Percentiles rank a stretch among this genome's conserved stretches.
Evolutionary conservation across 2,888 invertebrate species (phyloP).

Genomic region (Xylophagus ater): DNA sequence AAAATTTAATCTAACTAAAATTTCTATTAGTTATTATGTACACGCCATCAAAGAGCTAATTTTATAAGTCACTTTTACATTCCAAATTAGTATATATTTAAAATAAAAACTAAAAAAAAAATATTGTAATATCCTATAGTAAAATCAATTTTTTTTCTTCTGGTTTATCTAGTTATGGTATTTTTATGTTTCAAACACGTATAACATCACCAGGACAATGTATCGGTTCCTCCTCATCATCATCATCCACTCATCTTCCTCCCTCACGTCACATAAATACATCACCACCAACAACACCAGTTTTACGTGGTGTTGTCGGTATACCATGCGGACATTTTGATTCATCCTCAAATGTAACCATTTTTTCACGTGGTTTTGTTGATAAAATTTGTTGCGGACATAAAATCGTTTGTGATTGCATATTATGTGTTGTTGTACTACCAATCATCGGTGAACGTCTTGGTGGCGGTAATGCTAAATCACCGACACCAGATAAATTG

Average conservation of each 20-base stretch:
- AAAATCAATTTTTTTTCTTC: too few species aligned
- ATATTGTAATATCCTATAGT: too few species aligned
- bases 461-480: slow-evolving; percentile 43
- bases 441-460: slow-evolving; percentile 35
- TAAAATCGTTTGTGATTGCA: slow-evolving; percentile 27
- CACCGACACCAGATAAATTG: slow-evolving; percentile 56
- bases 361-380: slow-evolving; percentile 57
- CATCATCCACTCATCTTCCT: slow-evolving; percentile 26
- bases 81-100: too few species aligned
- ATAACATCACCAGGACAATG: slow-evolving; percentile 36
- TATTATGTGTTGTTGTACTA: slow-evolving; percentile 30
- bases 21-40: too few species aligned
- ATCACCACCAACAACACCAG: slow-evolving; percentile 49
- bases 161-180: too few species aligned
- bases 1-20: too few species aligned
- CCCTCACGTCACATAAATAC: slow-evolving; percentile 67
- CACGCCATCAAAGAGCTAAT: too few species aligned
- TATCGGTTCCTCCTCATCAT: slow-evolving; percentile 23
- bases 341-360: slow-evolving; percentile 74
- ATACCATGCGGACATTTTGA: slow-evolving; percentile 40
- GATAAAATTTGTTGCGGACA: slow-evolving; percentile 33
- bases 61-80: too few species aligned
- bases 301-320: slow-evolving; percentile 37
- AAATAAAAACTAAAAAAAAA: too few species aligned
- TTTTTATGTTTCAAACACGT: slow-evolving; percentile 34